A percentile compares a stretch with the other conserved stretches of the same genome.
phyloP scores from a whole-genome alignment of 2,797 vertebrate genomes.

The Martes flavigula region DNA sequence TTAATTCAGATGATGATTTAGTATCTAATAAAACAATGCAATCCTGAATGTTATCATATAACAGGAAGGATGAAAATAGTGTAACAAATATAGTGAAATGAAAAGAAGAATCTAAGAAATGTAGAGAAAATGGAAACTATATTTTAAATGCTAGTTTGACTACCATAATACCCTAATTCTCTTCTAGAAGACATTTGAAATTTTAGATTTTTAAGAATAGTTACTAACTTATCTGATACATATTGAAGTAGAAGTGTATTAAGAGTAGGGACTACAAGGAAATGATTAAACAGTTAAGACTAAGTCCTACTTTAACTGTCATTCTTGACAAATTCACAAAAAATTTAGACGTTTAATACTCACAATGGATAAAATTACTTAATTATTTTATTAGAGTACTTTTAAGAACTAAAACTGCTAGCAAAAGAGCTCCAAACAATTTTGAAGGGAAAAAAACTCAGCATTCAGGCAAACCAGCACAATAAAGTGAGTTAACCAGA shows the following conservation, averaged over 20 bases:
- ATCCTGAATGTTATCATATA: not conserved
- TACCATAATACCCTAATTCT: not conserved
- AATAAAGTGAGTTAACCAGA: not conserved
- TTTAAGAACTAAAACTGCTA: conserved; percentile 25
- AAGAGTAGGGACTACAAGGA: not conserved
- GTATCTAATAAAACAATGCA: not conserved
- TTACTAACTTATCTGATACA: not conserved
- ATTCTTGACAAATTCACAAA: conserved; percentile 26
- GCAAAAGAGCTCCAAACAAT: not conserved
- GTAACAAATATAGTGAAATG: not conserved
- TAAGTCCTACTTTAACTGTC: conserved; percentile 46
- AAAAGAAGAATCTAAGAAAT: not conserved
- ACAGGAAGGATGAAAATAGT: not conserved
- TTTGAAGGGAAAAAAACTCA: not conserved
- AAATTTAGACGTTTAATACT: not conserved
- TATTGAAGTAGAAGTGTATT: conserved; percentile 42
- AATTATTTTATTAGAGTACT: conserved; percentile 12
- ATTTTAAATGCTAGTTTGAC: not conserved
- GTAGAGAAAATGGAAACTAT: not conserved
- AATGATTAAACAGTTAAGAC: conserved; percentile 46
- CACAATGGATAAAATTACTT: conserved; percentile 44
- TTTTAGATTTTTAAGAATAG: not conserved
- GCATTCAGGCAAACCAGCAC: not conserved
- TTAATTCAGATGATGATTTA: not conserved
- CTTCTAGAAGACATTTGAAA: conserved; percentile 17